These are phyloP conservation scores for Cacoxenus indagator DNA, from an alignment of 2,888 invertebrate species.

Conservation along the genomic window DNA sequence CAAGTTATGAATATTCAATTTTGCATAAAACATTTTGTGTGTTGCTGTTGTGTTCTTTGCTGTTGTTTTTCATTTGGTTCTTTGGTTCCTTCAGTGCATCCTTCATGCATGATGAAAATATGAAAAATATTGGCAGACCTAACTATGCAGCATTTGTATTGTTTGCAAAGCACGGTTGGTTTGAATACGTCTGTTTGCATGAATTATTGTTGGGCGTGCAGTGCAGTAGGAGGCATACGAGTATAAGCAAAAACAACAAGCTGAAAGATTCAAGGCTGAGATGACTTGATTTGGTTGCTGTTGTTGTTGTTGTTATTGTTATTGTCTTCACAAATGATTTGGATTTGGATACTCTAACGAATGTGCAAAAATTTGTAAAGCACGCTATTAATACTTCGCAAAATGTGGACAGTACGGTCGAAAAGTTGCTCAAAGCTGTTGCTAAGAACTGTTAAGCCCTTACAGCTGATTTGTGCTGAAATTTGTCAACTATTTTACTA, in stretches of 20 bases:
- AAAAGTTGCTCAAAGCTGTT: too few relatives aligned
- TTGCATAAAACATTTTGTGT: slow-evolving; percentile 57
- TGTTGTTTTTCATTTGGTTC: not conserved
- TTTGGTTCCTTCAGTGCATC: slow-evolving; percentile 25
- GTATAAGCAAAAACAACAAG: not conserved
- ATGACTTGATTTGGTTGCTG: not conserved
- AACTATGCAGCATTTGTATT: slow-evolving; percentile 19
- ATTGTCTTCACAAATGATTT: too few relatives aligned
- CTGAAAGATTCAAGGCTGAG: not conserved
- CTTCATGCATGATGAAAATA: slow-evolving; percentile 50
- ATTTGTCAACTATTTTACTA: too few relatives aligned
- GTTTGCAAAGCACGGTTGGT: not conserved
- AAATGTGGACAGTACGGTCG: too few relatives aligned
- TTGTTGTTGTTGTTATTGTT: too few relatives aligned
- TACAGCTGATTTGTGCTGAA: too few relatives aligned
- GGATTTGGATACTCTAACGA: too few relatives aligned
- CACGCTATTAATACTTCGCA: too few relatives aligned
- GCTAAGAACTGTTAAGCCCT: too few relatives aligned
- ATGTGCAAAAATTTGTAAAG: too few relatives aligned
- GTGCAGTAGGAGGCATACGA: not conserved
- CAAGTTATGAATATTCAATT: slow-evolving; percentile 62
- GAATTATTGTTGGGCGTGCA: too few relatives aligned
- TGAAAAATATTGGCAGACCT: slow-evolving; percentile 44
- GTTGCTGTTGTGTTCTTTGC: slow-evolving; percentile 49
- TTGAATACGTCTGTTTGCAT: not conserved